Evolutionary conservation across 2,797 vertebrate species (phyloP), one percentile per base, ranked within the genome.

Genomic region (Anguilla obscura): DNA sequence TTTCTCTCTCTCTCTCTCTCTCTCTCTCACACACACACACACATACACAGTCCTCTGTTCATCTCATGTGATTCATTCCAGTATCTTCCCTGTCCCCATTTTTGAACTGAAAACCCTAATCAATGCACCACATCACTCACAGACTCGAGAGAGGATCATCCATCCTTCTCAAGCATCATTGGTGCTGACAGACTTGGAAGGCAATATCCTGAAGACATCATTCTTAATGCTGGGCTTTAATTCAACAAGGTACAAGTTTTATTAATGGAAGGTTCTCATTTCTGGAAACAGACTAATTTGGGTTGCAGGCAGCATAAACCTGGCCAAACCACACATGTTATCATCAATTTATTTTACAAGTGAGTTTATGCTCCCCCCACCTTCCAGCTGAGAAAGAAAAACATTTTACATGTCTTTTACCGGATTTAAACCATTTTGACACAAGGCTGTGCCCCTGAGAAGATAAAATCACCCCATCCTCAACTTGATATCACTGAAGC

Each of bases 401-500:
- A 87, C 52, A 71, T 74, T 88, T 90, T 83, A 85, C 30, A 18
- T 86, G 88, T 89, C 63, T 79, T 87, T 90, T 92, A 86, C 85
- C 3, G 1, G 88, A 56, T 86, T 88, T 30, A 36, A 91, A 85
- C 79, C 52, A 88, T 90, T 66, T 90, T 21, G 86, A 60, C 90
- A 90, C 92, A 94, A 93, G 93, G 90, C 93, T 90, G 93, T 86
- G 88, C 54, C 79, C 58, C 86, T 16, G 82, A 58, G 74, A 50
- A 86, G 82, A 88, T 86, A 88, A 90, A 87, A 88, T 85, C 58
- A 14, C 18, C 33, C 21, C 48, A 45, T 52, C 45, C 83, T 74
- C 21, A 76, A 76, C 3, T 66, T 58, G 60, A 58, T 66, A 74
- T 36, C 50, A 58, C 45, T 45, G 50, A 58, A 88, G n/a, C 27